A percentile compares a stretch with the other conserved stretches of the same genome.
phyloP scores from a whole-genome alignment of 2,888 invertebrate genomes.

The Diploptera punctata region DNA sequence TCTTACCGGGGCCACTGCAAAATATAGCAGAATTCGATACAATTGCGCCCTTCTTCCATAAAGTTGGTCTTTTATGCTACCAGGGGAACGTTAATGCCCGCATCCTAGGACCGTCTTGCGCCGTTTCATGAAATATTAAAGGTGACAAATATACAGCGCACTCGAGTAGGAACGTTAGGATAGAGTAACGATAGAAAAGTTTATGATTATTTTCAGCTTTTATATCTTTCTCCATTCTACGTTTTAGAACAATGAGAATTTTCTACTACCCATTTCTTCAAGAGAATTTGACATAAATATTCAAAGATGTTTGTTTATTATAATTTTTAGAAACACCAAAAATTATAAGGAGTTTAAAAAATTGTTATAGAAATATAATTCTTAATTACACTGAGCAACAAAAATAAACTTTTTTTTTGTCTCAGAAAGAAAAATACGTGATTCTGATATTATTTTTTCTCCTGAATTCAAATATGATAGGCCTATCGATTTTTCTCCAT shows the following conservation, averaged over 20 bases:
- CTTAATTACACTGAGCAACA: too few relatives aligned
- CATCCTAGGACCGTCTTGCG: not conserved
- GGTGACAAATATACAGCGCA: not conserved
- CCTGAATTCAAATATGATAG: too few relatives aligned
- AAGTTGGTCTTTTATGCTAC: not conserved
- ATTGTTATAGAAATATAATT: too few relatives aligned
- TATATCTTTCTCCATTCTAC: not conserved
- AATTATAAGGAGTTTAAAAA: too few relatives aligned
- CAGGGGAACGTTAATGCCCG: not conserved
- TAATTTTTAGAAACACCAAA: too few relatives aligned
- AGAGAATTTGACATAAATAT: not conserved
- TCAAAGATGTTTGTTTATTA: too few relatives aligned
- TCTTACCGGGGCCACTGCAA: not conserved
- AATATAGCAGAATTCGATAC: not conserved
- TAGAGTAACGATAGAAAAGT: not conserved
- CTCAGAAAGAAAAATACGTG: too few relatives aligned
- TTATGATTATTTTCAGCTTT: constrained; percentile 16
- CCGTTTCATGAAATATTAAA: constrained; percentile 19
- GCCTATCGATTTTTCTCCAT: too few relatives aligned
- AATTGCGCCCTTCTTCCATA: constrained; percentile 6
- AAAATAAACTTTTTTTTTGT: too few relatives aligned
- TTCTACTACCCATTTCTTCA: not conserved
- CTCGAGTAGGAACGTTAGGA: not conserved
- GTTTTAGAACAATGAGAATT: not conserved
- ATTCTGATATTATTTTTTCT: too few relatives aligned